Evolutionary conservation across 2,888 invertebrate genomes (phyloP).

Genomic region (Peribatodes rhomboidaria): DNA sequence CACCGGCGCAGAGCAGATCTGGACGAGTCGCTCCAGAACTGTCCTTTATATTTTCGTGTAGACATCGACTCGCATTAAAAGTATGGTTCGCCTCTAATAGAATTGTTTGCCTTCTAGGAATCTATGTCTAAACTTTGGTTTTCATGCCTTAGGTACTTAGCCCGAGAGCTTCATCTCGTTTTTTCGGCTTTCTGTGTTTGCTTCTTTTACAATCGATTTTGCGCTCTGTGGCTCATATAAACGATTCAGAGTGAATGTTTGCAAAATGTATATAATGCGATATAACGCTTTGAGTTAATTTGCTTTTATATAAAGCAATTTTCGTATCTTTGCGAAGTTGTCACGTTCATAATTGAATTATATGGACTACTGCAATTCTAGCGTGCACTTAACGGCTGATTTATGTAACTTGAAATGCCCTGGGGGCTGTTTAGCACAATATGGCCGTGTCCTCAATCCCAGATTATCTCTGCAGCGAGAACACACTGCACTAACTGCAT

Average conservation of each 20-base stretch:
- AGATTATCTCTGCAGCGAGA: constrained; percentile 52
- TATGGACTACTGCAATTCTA: constrained; percentile 76
- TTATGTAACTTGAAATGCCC: constrained; percentile 72
- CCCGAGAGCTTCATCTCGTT: not conserved
- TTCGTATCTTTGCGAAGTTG: constrained; percentile 56
- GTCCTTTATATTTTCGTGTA: constrained; percentile 34
- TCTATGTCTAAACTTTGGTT: constrained; percentile 5
- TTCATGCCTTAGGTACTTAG: not conserved
- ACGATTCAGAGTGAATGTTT: constrained; percentile 14
- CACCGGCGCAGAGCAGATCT: constrained; percentile 62
- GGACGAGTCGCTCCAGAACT: constrained; percentile 43
- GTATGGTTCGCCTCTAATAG: constrained; percentile 16
- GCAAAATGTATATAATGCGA: constrained; percentile 18
- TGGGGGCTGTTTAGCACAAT: constrained; percentile 68
- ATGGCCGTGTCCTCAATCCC: constrained; percentile 58
- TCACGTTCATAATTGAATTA: constrained; percentile 81
- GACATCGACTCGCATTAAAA: constrained; percentile 26
- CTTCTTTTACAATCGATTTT: constrained; percentile 2
- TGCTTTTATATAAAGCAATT: constrained; percentile 39
- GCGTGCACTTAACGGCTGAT: constrained; percentile 79
- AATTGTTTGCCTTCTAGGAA: constrained; percentile 21
- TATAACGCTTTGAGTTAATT: constrained; percentile 31
- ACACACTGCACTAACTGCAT: constrained; percentile 34
- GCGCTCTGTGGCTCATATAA: not conserved
- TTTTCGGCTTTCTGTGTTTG: not conserved